phyloP scores from a whole-genome alignment of 2,888 invertebrate genomes.

The Camptogramma bilineatum region DNA sequence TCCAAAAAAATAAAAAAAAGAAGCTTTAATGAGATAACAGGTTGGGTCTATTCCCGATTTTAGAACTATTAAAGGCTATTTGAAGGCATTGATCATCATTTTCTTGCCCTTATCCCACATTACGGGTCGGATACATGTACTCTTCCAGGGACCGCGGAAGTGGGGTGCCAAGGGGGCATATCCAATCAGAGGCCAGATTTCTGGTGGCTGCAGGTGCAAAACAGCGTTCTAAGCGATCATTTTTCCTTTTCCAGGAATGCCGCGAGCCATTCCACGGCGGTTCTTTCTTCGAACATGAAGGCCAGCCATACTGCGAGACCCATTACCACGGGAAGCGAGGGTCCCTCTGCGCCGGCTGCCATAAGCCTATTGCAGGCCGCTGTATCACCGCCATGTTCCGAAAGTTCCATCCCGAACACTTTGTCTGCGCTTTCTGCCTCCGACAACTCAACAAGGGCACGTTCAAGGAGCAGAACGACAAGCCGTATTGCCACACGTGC shows the following conservation, averaged over 20 bases:
- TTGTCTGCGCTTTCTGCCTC: conserved; percentile 99
- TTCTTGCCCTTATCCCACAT: too few relatives aligned
- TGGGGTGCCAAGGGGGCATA: too few relatives aligned
- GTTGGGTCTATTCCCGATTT: too few relatives aligned
- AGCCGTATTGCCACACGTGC: conserved; percentile 99
- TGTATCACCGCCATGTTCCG: conserved; percentile 99
- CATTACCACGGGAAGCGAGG: conserved; percentile 99
- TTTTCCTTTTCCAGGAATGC: conserved; percentile 91
- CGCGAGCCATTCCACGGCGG: conserved; percentile 98
- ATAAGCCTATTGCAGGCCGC: conserved; percentile 98
- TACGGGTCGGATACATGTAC: too few relatives aligned
- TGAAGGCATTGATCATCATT: too few relatives aligned
- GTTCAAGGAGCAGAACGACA: conserved; percentile 99
- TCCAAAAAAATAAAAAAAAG: too few relatives aligned
- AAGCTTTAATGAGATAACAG: too few relatives aligned
- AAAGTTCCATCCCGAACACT: conserved; percentile 99
- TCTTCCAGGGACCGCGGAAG: too few relatives aligned
- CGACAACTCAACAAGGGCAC: conserved; percentile 99
- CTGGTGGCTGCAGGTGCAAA: background rate
- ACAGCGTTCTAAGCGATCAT: background rate
- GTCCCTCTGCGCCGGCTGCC: conserved; percentile 98
- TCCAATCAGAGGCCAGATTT: too few relatives aligned
- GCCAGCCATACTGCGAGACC: conserved; percentile 98
- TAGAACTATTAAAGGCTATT: too few relatives aligned
- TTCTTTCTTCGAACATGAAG: conserved; percentile 99